Conservation (phyloP, 2,888 invertebrate genomes). For the Halocaridina rubra region DNA sequence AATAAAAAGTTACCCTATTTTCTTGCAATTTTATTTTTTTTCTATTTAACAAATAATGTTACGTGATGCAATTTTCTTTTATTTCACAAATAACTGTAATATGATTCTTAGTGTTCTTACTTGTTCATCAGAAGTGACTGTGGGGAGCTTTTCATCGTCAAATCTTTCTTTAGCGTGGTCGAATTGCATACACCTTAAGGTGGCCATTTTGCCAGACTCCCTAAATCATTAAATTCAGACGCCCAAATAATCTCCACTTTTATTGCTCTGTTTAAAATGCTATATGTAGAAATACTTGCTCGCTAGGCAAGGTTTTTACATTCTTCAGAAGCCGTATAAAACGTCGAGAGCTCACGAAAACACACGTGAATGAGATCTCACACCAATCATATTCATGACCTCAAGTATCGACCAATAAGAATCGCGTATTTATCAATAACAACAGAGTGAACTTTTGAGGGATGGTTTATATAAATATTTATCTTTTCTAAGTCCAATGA, state of each 20-base stretch:
- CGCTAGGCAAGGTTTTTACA: no score
- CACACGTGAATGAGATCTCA: background rate
- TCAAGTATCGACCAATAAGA: background rate
- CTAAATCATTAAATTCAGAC: no score
- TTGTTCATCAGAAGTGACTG: slow-evolving; percentile 52
- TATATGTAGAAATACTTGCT: no score
- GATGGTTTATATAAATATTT: background rate
- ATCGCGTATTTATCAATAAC: no score
- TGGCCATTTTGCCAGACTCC: background rate
- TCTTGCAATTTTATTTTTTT: background rate
- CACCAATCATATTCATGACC: background rate
- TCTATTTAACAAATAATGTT: background rate
- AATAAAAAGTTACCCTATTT: background rate
- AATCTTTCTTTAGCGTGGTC: slow-evolving; percentile 1
- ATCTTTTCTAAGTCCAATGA: background rate
- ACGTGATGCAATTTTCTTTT: background rate
- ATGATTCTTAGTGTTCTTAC: no score
- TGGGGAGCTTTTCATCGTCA: slow-evolving; percentile 40
- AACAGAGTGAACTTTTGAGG: background rate
- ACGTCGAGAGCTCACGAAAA: background rate
- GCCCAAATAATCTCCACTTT: no score
- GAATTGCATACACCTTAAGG: slow-evolving; percentile 30
- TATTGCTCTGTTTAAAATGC: no score
- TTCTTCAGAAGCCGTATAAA: no score
- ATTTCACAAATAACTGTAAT: no score